phyloP scores from a whole-genome alignment of 2,113 vertebrate species.

The Oenanthe oenanthe region DNA sequence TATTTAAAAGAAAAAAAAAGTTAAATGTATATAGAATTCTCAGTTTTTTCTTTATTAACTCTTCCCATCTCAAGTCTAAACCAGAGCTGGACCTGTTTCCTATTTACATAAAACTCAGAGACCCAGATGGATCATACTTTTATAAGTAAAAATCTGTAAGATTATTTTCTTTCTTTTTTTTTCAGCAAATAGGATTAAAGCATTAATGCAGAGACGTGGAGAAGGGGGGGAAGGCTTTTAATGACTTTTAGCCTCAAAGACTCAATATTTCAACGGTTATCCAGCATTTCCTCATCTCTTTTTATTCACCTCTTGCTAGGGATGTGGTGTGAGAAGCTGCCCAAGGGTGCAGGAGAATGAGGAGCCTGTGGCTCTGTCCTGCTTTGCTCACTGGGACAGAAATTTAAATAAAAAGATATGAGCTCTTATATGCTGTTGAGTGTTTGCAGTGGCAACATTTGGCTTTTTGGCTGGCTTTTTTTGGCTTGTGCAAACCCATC shows the following conservation, averaged over 20 bases:
- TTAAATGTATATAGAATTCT: not conserved
- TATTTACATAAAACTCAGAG: not conserved
- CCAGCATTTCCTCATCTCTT: not conserved
- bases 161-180: not conserved
- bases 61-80: not conserved
- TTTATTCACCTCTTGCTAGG: not conserved
- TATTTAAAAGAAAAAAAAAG: not conserved
- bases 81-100: not conserved
- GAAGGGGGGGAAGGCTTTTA: not conserved
- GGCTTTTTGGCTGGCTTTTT: not conserved
- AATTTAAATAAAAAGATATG: too few species aligned
- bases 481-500: not conserved
- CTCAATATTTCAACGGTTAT: not conserved
- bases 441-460: not conserved
- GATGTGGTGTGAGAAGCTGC: accelerated
- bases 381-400: accelerated
- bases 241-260: not conserved
- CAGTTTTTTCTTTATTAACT: not conserved
- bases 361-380: not conserved
- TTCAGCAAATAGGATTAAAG: not conserved
- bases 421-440: not conserved
- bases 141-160: not conserved
- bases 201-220: not conserved
- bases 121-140: not conserved
- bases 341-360: accelerated